Evolutionary conservation across 2,797 vertebrate genomes (phyloP).

Genomic region (Tympanoctomys barrerae): DNA sequence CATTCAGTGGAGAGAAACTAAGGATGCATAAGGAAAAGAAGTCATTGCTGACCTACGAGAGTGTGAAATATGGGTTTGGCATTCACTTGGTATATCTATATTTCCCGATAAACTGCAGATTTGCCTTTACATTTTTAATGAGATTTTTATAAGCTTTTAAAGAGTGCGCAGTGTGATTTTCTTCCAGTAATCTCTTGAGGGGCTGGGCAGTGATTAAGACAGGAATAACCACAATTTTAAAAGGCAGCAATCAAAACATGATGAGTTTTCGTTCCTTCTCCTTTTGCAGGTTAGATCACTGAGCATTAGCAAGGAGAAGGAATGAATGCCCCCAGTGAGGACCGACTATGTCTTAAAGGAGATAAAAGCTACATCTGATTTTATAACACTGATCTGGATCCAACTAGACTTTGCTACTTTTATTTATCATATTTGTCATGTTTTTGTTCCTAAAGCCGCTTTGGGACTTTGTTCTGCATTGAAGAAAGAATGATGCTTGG

Average conservation of each 20-base stretch:
- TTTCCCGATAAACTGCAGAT: neutral
- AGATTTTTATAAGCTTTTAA: neutral
- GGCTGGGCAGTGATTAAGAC: neutral
- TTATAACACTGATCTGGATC: neutral
- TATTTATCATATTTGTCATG: neutral
- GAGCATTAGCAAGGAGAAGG: neutral
- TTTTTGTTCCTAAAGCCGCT: neutral
- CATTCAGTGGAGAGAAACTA: neutral
- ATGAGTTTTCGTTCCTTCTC: too few relatives aligned
- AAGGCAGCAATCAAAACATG: neutral
- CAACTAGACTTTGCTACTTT: neutral
- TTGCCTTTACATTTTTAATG: slow-evolving; percentile 13
- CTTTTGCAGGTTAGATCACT: too few relatives aligned
- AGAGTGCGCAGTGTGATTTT: neutral
- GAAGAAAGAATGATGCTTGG: neutral
- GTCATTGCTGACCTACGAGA: neutral
- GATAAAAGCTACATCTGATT: neutral
- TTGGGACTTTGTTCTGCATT: neutral
- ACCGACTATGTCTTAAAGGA: neutral
- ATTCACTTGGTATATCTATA: neutral
- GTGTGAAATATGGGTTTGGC: neutral
- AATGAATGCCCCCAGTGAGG: neutral
- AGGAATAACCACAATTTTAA: neutral
- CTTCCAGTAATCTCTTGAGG: neutral
- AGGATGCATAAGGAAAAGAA: neutral